Conservation (phyloP, 2,113 vertebrate species). For the Heptranchias perlo region DNA sequence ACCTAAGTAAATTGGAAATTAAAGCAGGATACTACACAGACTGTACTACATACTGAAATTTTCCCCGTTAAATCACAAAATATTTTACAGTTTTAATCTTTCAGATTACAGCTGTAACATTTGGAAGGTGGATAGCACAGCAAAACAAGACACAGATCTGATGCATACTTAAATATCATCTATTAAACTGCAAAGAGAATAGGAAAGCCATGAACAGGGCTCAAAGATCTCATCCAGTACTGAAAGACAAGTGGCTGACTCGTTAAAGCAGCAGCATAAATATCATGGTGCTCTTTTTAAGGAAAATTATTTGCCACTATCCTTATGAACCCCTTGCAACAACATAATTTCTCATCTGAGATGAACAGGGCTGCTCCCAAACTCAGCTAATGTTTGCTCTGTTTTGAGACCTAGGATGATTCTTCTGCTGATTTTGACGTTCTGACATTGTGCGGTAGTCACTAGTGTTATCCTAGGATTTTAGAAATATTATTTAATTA, state of each 20-base stretch:
- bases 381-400: background rate
- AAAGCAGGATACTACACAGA: background rate
- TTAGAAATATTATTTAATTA: background rate
- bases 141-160: background rate
- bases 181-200: background rate
- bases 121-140: background rate
- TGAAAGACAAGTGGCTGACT: background rate
- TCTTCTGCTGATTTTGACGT: background rate
- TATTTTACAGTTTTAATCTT: background rate
- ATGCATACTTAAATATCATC: background rate
- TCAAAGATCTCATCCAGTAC: background rate
- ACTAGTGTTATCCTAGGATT: background rate
- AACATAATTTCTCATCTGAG: background rate
- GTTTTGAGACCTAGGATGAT: background rate
- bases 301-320: background rate
- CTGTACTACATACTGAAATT: background rate
- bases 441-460: background rate
- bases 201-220: background rate
- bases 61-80: background rate
- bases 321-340: background rate
- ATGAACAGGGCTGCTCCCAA: background rate
- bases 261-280: background rate
- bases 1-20: background rate
- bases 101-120: background rate
- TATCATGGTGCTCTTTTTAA: background rate